Conservation (phyloP, 53 echinoderm and acorn worm genomes). For the Actinopyga echinites region DNA sequence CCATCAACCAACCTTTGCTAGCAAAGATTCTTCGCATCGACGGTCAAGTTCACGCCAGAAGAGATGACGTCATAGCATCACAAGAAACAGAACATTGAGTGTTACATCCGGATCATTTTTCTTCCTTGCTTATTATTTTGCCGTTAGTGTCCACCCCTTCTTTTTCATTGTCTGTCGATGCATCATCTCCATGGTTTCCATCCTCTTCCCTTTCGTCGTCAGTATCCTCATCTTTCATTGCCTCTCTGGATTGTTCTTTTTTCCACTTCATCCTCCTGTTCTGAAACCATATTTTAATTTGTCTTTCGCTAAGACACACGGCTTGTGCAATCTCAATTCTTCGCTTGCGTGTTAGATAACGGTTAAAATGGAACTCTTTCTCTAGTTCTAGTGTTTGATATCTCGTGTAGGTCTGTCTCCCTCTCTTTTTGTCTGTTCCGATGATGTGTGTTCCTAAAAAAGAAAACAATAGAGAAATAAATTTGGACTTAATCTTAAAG, state of each 20-base stretch:
- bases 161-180: slow-evolving; percentile 16
- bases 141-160: not conserved
- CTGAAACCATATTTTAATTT: slow-evolving; percentile 99
- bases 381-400: slow-evolving; percentile 95
- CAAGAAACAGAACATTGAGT: not conserved
- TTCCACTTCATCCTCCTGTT: slow-evolving; percentile 98
- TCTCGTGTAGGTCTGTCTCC: slow-evolving; percentile 94
- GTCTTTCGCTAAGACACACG: slow-evolving; percentile 90
- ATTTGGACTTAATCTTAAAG: no score
- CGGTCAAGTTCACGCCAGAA: slow-evolving; percentile 52
- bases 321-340: slow-evolving; percentile 97
- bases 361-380: slow-evolving; percentile 98
- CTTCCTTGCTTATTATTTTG: not conserved
- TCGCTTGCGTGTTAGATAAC: slow-evolving; percentile 88
- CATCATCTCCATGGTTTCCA: slow-evolving; percentile 36
- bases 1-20: no score
- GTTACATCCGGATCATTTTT: slow-evolving; percentile 27
- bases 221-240: slow-evolving; percentile 54
- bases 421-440: slow-evolving; percentile 92
- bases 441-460: slow-evolving; percentile 88
- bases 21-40: no score
- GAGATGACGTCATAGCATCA: slow-evolving; percentile 18
- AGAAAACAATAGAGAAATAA: not conserved
- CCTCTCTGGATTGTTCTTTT: slow-evolving; percentile 78
- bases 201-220: slow-evolving; percentile 39